Evolutionary conservation across 2,888 invertebrate species (phyloP).

Genomic region (Calameuta idolon): DNA sequence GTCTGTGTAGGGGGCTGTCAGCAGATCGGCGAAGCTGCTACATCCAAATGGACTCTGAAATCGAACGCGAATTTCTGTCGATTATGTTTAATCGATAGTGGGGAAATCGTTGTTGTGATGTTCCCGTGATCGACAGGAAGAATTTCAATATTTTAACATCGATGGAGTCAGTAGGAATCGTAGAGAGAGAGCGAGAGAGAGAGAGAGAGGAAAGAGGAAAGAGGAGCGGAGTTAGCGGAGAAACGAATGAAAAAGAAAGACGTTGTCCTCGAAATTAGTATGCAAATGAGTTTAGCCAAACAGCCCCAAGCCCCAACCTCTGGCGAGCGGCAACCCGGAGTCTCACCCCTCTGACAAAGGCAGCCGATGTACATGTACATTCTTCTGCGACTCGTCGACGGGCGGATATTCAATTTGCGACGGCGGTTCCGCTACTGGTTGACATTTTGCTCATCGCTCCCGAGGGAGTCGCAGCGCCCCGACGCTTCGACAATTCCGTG

Average conservation of each 20-base stretch:
- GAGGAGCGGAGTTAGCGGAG: too few relatives aligned
- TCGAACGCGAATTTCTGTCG: too few relatives aligned
- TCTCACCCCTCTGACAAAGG: too few relatives aligned
- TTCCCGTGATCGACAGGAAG: not conserved
- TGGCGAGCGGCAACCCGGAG: too few relatives aligned
- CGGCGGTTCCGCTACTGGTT: constrained; percentile 53
- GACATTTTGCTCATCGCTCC: constrained; percentile 60
- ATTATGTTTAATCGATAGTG: not conserved
- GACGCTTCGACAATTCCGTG: not conserved
- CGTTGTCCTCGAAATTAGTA: too few relatives aligned
- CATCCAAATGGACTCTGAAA: constrained; percentile 81
- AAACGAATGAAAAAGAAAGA: too few relatives aligned
- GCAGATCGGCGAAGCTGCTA: constrained; percentile 81
- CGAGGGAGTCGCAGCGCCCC: constrained; percentile 34
- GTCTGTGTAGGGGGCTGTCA: constrained; percentile 81
- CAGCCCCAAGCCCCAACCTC: too few relatives aligned
- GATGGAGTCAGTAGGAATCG: not conserved
- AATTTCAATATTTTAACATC: not conserved
- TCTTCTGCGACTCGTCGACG: constrained; percentile 52
- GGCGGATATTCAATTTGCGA: constrained; percentile 53
- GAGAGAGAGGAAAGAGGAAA: too few relatives aligned
- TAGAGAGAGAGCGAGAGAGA: too few relatives aligned
- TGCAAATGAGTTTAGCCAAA: too few relatives aligned
- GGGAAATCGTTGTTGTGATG: not conserved
- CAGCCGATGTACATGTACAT: too few relatives aligned